phyloP scores from a whole-genome alignment of 2,113 vertebrate genomes.

The Cisticola juncidis region DNA sequence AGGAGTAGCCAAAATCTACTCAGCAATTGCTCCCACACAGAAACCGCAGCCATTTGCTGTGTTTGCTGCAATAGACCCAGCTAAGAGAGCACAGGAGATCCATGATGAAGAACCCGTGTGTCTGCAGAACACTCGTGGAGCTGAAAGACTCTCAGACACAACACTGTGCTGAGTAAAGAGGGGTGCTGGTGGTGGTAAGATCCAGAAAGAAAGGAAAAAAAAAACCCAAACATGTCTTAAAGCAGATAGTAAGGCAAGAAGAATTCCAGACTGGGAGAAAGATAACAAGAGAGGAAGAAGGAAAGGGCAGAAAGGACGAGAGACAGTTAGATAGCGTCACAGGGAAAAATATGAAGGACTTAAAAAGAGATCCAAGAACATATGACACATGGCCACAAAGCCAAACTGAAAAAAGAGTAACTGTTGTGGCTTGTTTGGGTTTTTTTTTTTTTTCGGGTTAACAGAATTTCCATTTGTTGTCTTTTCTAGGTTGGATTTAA shows the following conservation, averaged over 20 bases:
- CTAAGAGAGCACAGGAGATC: neutral
- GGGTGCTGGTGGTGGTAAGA: neutral
- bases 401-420: neutral
- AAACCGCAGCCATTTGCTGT: neutral
- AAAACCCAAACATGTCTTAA: neutral
- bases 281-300: neutral
- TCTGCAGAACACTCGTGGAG: fast-evolving
- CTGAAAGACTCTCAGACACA: neutral
- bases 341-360: neutral
- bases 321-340: neutral
- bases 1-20: neutral
- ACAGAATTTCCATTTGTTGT: neutral
- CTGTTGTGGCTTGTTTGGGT: neutral
- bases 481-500: neutral
- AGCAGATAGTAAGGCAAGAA: neutral
- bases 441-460: neutral
- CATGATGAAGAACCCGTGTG: neutral
- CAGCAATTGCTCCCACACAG: neutral
- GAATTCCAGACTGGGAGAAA: neutral
- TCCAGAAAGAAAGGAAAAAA: neutral
- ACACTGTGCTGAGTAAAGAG: neutral
- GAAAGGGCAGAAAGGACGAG: neutral
- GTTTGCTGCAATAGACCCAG: neutral
- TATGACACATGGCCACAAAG: neutral
- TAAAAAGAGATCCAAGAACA: neutral